Conservation (phyloP, 2,113 vertebrate species). For the Ia io region DNA sequence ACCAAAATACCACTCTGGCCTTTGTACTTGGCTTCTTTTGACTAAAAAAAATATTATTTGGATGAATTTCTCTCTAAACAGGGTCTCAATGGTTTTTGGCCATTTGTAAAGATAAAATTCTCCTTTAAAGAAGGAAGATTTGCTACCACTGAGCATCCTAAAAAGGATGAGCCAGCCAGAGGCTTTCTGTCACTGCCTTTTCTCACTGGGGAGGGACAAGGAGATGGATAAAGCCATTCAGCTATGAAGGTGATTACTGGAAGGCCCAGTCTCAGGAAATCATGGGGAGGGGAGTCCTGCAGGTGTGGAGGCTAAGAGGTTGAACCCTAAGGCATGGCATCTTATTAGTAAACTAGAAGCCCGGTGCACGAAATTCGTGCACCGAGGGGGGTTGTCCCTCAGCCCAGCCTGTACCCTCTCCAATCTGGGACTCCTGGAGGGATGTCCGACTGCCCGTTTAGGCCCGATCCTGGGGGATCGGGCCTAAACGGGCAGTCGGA, state of each 20-base stretch:
- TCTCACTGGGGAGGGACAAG: not conserved
- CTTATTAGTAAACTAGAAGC: not conserved
- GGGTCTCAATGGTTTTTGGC: not conserved
- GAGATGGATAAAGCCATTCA: not conserved
- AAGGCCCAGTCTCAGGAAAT: not conserved
- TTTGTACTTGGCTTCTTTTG: not conserved
- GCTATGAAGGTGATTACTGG: not conserved
- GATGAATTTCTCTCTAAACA: not conserved
- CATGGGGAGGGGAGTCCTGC: fast-evolving
- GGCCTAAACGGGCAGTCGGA: no score
- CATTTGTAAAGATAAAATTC: not conserved
- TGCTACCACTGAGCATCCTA: not conserved
- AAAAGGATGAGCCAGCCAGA: not conserved
- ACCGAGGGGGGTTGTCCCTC: no score
- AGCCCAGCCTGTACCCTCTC: no score
- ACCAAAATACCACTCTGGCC: not conserved
- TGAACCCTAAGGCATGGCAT: not conserved
- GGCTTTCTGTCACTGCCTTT: not conserved
- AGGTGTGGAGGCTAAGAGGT: not conserved
- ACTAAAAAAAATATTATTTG: not conserved
- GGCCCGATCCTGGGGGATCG: no score
- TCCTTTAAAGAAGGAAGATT: not conserved
- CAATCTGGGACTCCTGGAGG: no score
- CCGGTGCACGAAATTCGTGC: no score
- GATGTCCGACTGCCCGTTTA: no score